Percentiles rank a stretch among this genome's conserved stretches.
These are phyloP conservation scores for Aphidoletes aphidimyza DNA, from an alignment of 2,888 invertebrate species.

Conservation along the genomic window DNA sequence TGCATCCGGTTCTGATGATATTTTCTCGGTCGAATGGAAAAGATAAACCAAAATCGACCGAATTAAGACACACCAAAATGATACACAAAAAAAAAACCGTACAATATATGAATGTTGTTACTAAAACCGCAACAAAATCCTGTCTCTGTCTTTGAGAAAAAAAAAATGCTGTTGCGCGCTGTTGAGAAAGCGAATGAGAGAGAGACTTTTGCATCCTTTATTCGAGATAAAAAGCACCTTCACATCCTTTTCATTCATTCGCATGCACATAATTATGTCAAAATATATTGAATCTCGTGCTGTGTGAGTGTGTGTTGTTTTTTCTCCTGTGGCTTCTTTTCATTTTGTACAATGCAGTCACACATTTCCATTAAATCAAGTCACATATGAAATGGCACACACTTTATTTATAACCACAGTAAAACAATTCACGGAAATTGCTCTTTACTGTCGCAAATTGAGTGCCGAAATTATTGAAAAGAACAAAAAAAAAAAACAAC, in stretches of 20 bases:
- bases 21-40: background rate
- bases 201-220: too few species aligned
- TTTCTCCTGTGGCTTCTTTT: background rate
- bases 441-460: too few species aligned
- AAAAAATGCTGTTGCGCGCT: background rate
- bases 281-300: background rate
- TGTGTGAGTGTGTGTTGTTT: too few species aligned
- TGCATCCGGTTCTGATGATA: background rate
- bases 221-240: too few species aligned
- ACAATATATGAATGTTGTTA: background rate
- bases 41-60: too few species aligned
- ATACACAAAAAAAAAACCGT: too few species aligned
- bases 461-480: too few species aligned
- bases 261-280: background rate
- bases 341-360: background rate
- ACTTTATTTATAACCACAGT: background rate
- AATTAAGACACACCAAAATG: too few species aligned
- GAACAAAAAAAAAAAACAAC: background rate
- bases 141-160: too few species aligned
- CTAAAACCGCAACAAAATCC: conserved; percentile 13
- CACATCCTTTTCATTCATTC: too few species aligned
- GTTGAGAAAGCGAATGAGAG: too few species aligned
- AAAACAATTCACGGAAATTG: background rate
- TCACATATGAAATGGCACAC: too few species aligned
- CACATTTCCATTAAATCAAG: background rate